Base-by-base conservation (phyloP, 1,140 invertebrate species). In the Mizuhopecten yessoensis region DNA sequence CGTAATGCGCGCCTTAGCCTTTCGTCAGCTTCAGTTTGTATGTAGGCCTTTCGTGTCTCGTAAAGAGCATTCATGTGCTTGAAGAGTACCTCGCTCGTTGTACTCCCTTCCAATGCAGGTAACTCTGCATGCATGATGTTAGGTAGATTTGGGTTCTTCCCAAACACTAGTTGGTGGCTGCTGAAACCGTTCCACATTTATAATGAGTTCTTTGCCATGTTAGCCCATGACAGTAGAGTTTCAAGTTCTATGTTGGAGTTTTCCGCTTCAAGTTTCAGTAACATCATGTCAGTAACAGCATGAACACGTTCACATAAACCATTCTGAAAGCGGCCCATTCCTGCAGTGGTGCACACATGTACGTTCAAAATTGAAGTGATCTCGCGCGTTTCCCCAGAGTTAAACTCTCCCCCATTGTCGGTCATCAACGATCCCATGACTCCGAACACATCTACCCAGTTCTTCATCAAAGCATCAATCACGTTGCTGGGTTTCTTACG, bases 131-230 rank as follows among this genome's bases (percentile, higher is more conserved):
- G n/a, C 90, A 90, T 57, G 0, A 90, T 20, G 23, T 88, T 87
- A 17, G 90, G 86, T n/a, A 92, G 23, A 34, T 88, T 88, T 87
- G 90, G 91, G 87, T 90, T 93, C 75, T 92, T 86, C 33, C 93
- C 92, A 90, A 93, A 93, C 13, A 94, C 92, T 36, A 92, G 49
- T 33, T 94, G 93, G 45, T 93, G 87, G 45, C 93, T 94, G n/a
- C n/a, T n/a, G n/a, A n/a, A n/a, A n/a, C n/a, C n/a, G n/a, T n/a
- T n/a, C n/a, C n/a, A n/a, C n/a, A n/a, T n/a, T n/a, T n/a, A n/a
- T n/a, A n/a, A n/a, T n/a, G n/a, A n/a, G n/a, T n/a, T n/a, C n/a
- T n/a, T n/a, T n/a, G n/a, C n/a, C n/a, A n/a, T n/a, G n/a, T n/a
- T n/a, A n/a, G n/a, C n/a, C n/a, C n/a, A n/a, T n/a, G n/a, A n/a